Conservation (phyloP, 2,888 invertebrate species). For the Oscheius sp. region DNA sequence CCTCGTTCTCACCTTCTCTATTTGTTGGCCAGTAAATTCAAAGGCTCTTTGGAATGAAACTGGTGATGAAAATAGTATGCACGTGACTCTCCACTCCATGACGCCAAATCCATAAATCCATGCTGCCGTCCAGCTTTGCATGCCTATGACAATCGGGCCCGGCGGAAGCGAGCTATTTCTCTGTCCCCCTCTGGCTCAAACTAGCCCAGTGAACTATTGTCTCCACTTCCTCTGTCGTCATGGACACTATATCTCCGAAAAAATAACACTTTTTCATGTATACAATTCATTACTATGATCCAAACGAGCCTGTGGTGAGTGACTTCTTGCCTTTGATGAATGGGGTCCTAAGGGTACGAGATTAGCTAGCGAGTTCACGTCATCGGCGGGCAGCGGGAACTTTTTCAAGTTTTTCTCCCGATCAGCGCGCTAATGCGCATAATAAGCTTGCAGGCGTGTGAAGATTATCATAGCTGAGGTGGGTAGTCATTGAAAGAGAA, state of each 20-base stretch:
- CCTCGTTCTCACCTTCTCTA: conserved; percentile 20
- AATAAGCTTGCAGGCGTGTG: too few relatives aligned
- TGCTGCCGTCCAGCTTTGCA: conserved; percentile 16
- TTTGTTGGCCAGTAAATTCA: conserved; percentile 5
- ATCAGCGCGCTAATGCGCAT: too few relatives aligned
- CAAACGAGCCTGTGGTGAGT: conserved; percentile 34
- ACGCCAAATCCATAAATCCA: conserved; percentile 33
- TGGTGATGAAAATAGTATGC: background rate
- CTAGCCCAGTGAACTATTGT: conserved; percentile 25
- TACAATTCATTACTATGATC: conserved; percentile 33
- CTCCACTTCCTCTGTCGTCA: background rate
- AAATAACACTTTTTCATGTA: background rate
- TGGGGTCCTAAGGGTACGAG: background rate
- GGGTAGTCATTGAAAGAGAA: too few relatives aligned
- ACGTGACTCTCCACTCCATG: background rate
- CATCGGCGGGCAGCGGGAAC: background rate
- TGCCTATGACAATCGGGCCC: conserved; percentile 22
- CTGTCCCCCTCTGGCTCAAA: background rate
- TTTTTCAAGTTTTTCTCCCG: background rate
- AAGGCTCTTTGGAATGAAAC: background rate
- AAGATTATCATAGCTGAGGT: too few relatives aligned
- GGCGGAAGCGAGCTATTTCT: conserved; percentile 27
- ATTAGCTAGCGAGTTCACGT: too few relatives aligned
- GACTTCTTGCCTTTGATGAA: background rate
- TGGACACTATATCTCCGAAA: background rate